Evolutionary conservation across 2,888 invertebrate species (phyloP).

Genomic region (Cerceris rybyensis): DNA sequence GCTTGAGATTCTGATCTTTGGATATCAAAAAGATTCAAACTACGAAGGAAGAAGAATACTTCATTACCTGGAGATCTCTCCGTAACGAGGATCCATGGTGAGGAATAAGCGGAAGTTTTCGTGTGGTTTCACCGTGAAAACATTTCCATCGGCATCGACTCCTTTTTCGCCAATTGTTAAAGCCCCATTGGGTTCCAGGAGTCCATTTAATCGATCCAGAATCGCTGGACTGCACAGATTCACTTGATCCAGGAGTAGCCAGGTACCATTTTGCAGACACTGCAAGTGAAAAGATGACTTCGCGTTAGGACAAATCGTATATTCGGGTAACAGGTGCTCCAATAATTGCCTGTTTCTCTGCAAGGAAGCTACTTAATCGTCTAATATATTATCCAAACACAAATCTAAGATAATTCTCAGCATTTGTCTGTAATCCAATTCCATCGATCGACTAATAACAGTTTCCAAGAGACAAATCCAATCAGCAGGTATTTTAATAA

Average conservation of each 20-base stretch:
- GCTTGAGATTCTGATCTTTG: too few species aligned
- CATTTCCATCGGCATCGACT: conserved; percentile 86
- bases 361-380: too few species aligned
- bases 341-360: background rate
- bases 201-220: conserved; percentile 96
- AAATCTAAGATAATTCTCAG: too few species aligned
- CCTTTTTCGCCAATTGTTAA: conserved; percentile 96
- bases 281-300: conserved; percentile 71
- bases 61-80: conserved; percentile 93
- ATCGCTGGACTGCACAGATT: conserved; percentile 98
- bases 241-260: conserved; percentile 95
- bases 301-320: too few species aligned
- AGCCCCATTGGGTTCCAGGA: conserved; percentile 96
- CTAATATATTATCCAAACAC: too few species aligned
- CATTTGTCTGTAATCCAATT: too few species aligned
- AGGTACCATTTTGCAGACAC: conserved; percentile 91
- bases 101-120: conserved; percentile 96
- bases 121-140: conserved; percentile 91
- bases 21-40: too few species aligned
- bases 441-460: too few species aligned
- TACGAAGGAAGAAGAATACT: too few species aligned
- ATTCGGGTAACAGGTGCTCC: too few species aligned
- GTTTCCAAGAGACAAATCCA: too few species aligned
- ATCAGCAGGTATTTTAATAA: background rate
- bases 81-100: conserved; percentile 96